phyloP scores from a whole-genome alignment of 2,888 invertebrate species.

The Muscina levida region DNA sequence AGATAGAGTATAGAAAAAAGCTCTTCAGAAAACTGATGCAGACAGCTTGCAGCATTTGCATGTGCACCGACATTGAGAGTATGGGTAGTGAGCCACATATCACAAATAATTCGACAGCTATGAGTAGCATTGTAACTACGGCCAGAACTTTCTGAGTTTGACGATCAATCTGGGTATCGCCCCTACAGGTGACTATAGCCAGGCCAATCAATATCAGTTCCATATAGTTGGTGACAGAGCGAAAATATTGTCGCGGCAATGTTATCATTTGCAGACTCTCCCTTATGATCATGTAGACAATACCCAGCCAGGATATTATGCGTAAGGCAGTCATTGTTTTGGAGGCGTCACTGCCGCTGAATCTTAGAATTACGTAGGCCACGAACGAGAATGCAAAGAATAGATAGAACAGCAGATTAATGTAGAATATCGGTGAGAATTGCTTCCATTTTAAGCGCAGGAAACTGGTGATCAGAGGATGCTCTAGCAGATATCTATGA shows the following conservation, averaged over 20 bases:
- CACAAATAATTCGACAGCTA: slow-evolving; percentile 88
- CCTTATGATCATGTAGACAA: slow-evolving; percentile 83
- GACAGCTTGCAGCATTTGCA: slow-evolving; percentile 91
- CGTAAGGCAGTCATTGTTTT: slow-evolving; percentile 78
- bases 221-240: slow-evolving; percentile 86
- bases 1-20: slow-evolving; percentile 88
- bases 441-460: slow-evolving; percentile 90
- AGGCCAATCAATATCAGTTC: slow-evolving; percentile 85
- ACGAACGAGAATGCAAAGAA: slow-evolving; percentile 85
- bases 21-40: slow-evolving; percentile 90
- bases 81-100: slow-evolving; percentile 89
- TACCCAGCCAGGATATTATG: slow-evolving; percentile 81
- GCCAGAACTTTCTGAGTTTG: slow-evolving; percentile 84
- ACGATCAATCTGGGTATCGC: slow-evolving; percentile 80
- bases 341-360: slow-evolving; percentile 81
- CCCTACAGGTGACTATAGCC: slow-evolving; percentile 83
- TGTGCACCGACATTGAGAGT: slow-evolving; percentile 86
- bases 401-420: slow-evolving; percentile 87
- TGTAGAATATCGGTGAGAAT: slow-evolving; percentile 86
- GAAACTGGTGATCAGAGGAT: slow-evolving; percentile 90
- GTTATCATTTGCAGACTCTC: slow-evolving; percentile 87
- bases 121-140: slow-evolving; percentile 86
- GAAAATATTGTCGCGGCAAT: slow-evolving; percentile 84
- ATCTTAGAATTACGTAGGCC: slow-evolving; percentile 85
- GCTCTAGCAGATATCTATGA: slow-evolving; percentile 85